Base-by-base conservation (phyloP, 2,113 vertebrate species). In the Crocuta crocuta region DNA sequence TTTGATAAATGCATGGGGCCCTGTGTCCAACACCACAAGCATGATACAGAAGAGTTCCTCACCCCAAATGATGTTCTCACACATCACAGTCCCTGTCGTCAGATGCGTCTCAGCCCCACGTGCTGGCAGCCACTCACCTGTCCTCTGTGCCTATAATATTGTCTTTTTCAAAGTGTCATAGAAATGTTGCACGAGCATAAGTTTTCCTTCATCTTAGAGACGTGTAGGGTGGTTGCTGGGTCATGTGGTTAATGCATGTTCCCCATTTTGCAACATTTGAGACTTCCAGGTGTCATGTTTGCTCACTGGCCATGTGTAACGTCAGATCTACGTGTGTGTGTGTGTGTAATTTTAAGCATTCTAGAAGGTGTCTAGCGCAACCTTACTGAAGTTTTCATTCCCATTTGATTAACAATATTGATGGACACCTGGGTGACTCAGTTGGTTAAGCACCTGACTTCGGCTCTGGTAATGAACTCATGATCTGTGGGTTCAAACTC, bases 121-220 rank as follows among this genome's bases (percentile, higher is more conserved):
- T 66, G 16, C 2, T 58, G 35, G 1, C 1, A 66, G 31, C 1
- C 16, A 43, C 21, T 45, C 2, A 3, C n/a, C 13, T 89, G 0
- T 28, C 76, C 81, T 91, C 45, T 71, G 9, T 66, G 63, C 2
- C 43, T 13, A 79, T 26, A 55, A 63, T 39, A 91, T 76, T 48
- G 15, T 39, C 35, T 66, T 91, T 89, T 63, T 3, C 5, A 74
- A 4, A 68, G 50, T 45, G 21, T 24, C 3, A 43, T 50, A 68
- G 28, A 92, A 85, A 63, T 73, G 8, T 50, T 28, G 11, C 24
- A 43, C 24, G 19, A 85, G 66, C 5, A 17, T 7, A n/a, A 66
- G 43, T 81, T 92, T 94, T 74, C 17, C 6, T 58, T 89, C 92
- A 61, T 73, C 39, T 68, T 92, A 48, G 68, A 58, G 58, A 83